Conservation (phyloP, 2,888 invertebrate species). For the Stenolophus ochropezus region DNA sequence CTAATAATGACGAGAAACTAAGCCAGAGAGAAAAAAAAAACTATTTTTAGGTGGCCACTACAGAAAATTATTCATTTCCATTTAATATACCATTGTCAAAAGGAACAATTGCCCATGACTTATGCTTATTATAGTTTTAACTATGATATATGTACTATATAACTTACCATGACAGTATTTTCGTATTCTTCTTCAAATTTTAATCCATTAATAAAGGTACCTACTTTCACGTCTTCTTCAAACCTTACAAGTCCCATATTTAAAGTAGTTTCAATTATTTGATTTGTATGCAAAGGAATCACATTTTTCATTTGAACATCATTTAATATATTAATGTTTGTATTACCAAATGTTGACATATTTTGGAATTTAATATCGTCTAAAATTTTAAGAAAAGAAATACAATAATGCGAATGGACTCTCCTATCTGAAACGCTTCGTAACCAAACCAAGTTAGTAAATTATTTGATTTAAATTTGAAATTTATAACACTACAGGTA, state of each 20-base stretch:
- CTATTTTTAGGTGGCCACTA: too few relatives aligned
- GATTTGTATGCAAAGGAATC: slow-evolving; percentile 73
- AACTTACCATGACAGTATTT: slow-evolving; percentile 75
- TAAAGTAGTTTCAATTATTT: slow-evolving; percentile 71
- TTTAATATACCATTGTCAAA: too few relatives aligned
- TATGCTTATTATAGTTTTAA: too few relatives aligned
- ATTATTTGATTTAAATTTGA: too few relatives aligned
- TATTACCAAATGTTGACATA: slow-evolving; percentile 71
- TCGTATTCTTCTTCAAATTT: slow-evolving; percentile 72
- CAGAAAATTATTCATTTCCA: too few relatives aligned
- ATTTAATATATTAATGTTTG: slow-evolving; percentile 73
- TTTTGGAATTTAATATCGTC: slow-evolving; percentile 72
- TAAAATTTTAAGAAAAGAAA: slow-evolving; percentile 67
- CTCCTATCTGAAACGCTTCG: not conserved
- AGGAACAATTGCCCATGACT: too few relatives aligned
- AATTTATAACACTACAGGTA: too few relatives aligned
- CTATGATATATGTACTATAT: not conserved
- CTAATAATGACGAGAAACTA: too few relatives aligned
- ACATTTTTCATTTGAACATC: slow-evolving; percentile 71
- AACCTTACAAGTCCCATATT: slow-evolving; percentile 69
- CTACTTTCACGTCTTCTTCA: slow-evolving; percentile 67
- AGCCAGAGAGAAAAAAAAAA: too few relatives aligned
- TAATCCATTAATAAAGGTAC: slow-evolving; percentile 71
- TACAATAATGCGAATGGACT: too few relatives aligned
- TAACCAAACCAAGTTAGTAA: too few relatives aligned